A percentile compares a stretch with the other conserved stretches of the same genome.
Evolutionary conservation across 2,113 vertebrate species (phyloP).

Genomic region (Symphodus melops): DNA sequence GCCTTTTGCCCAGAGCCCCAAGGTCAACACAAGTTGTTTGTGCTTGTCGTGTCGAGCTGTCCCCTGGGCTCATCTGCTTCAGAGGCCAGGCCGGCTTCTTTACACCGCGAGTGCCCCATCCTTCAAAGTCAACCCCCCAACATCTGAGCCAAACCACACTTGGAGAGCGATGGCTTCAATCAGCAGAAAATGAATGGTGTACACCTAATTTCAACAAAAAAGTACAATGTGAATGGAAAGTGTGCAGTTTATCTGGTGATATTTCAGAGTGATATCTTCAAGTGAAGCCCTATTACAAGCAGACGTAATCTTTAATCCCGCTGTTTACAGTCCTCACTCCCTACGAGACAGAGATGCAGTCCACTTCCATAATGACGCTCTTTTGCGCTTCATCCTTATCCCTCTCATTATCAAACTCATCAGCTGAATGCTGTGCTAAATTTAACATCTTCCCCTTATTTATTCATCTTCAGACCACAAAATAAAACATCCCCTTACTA

Average conservation of each 20-base stretch:
- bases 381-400: slow-evolving; percentile 30
- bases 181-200: slow-evolving; percentile 28
- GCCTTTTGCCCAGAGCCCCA: slow-evolving; percentile 77
- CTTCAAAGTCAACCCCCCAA: slow-evolving; percentile 69
- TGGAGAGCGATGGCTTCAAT: slow-evolving; percentile 45
- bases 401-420: slow-evolving; percentile 50
- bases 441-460: slow-evolving; percentile 35
- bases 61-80: slow-evolving; percentile 73
- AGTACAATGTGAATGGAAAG: slow-evolving; percentile 10
- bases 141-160: slow-evolving; percentile 62
- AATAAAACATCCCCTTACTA: slow-evolving; percentile 13
- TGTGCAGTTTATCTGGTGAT: not conserved
- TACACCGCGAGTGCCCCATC: slow-evolving; percentile 45
- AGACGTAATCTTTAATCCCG: slow-evolving; percentile 50
- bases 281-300: slow-evolving; percentile 20
- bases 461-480: slow-evolving; percentile 44
- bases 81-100: slow-evolving; percentile 50
- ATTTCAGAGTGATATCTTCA: slow-evolving; percentile 21
- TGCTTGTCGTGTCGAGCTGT: slow-evolving; percentile 72
- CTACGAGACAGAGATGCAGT: slow-evolving; percentile 13
- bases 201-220: slow-evolving; percentile 38
- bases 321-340: slow-evolving; percentile 36
- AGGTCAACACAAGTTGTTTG: slow-evolving; percentile 83
- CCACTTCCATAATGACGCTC: slow-evolving; percentile 20
- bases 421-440: slow-evolving; percentile 54